A percentile compares a stretch with the other conserved stretches of the same genome.
phyloP scores from a whole-genome alignment of 2,888 invertebrate genomes.

The Ecliptopera silaceata region DNA sequence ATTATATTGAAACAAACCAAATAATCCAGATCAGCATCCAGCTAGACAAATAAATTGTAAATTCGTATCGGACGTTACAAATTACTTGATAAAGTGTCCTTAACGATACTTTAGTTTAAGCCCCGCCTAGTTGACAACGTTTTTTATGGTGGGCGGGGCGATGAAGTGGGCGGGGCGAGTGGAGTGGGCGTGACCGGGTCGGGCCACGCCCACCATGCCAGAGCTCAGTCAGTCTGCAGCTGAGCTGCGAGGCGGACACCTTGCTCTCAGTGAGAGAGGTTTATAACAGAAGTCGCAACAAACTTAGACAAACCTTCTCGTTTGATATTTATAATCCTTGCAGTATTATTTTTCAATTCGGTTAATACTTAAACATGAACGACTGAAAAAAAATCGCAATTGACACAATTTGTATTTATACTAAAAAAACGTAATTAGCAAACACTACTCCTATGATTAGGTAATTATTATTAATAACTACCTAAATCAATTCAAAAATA shows the following conservation, averaged over 20 bases:
- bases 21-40: conserved; percentile 28
- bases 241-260: conserved; percentile 63
- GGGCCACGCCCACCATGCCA: conserved; percentile 61
- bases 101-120: conserved; percentile 70
- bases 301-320: background rate
- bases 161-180: conserved; percentile 54
- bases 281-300: background rate
- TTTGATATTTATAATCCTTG: background rate
- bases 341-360: background rate
- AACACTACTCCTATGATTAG: no score
- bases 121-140: conserved; percentile 75
- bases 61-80: conserved; percentile 75
- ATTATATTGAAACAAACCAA: conserved; percentile 8
- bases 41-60: conserved; percentile 66
- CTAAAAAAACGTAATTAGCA: no score
- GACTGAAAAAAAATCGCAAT: no score
- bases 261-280: conserved; percentile 26
- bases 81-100: conserved; percentile 81
- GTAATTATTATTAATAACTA: no score
- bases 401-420: no score
- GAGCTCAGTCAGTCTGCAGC: conserved; percentile 73
- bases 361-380: background rate
- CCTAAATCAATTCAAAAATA: no score
- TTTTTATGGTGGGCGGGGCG: conserved; percentile 64
- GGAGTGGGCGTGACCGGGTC: conserved; percentile 46